Evolutionary conservation across 2,797 vertebrate genomes (phyloP).

Genomic region (Eleutherodactylus coqui): DNA sequence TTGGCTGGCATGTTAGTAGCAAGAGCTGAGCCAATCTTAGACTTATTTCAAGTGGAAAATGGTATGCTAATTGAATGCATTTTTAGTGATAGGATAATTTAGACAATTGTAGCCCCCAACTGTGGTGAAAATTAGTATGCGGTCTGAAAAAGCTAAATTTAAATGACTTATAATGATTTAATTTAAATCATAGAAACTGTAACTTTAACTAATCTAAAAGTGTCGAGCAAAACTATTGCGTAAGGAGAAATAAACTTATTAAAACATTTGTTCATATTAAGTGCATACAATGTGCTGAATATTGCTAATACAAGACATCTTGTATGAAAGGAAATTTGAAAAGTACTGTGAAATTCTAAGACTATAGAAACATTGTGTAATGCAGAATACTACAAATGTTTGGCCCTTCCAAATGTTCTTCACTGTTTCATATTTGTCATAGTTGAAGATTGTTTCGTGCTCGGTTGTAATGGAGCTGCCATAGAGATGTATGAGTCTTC

Average conservation of each 20-base stretch:
- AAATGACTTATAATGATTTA: slow-evolving; percentile 47
- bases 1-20: background rate
- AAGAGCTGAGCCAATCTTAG: slow-evolving; percentile 11
- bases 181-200: slow-evolving; percentile 7
- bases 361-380: background rate
- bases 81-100: slow-evolving; percentile 18
- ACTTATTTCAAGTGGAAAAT: slow-evolving; percentile 44
- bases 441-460: too few relatives aligned
- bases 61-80: slow-evolving; percentile 35
- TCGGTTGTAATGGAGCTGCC: too few relatives aligned
- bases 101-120: slow-evolving; percentile 43
- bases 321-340: background rate
- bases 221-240: background rate
- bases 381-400: too few relatives aligned
- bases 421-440: background rate
- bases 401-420: too few relatives aligned
- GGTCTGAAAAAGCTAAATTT: slow-evolving; percentile 18
- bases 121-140: slow-evolving; percentile 43
- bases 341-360: background rate
- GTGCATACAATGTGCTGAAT: too few relatives aligned
- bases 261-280: too few relatives aligned
- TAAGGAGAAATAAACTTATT: background rate
- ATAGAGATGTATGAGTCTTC: too few relatives aligned
- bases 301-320: too few relatives aligned
- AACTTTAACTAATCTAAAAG: background rate